A percentile compares a stretch with the other conserved stretches of the same genome.
Conservation (phyloP, 2,797 vertebrate species). For the Rachycentron canadum region DNA sequence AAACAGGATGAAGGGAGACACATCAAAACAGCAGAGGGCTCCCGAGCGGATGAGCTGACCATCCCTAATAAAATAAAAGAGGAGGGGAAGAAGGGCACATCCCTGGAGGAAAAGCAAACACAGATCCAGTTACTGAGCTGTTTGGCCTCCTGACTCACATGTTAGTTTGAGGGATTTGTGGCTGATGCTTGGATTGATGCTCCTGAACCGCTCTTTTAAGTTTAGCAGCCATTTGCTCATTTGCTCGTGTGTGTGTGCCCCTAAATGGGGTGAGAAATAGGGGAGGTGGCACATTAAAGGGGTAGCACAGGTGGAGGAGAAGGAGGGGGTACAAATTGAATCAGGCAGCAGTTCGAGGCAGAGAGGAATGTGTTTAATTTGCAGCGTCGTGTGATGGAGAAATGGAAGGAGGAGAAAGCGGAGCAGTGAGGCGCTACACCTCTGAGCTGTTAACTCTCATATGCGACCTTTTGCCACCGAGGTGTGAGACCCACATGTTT, state of each 20-base stretch:
- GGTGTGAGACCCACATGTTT: conserved; percentile 79
- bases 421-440: conserved; percentile 60
- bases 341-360: conserved; percentile 25
- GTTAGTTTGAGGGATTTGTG: conserved; percentile 60
- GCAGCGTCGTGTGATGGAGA: conserved; percentile 60
- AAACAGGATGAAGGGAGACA: conserved; percentile 76
- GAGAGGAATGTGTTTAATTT: conserved; percentile 66
- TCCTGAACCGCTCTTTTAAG: conserved; percentile 57
- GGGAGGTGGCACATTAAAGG: conserved; percentile 50
- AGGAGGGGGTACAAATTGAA: conserved; percentile 29
- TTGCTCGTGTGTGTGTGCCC: conserved; percentile 24
- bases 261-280: conserved; percentile 40
- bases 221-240: conserved; percentile 61
- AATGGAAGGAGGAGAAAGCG: conserved; percentile 46
- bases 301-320: neutral
- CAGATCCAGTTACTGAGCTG: conserved; percentile 66
- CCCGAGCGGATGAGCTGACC: conserved; percentile 58
- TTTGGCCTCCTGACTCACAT: conserved; percentile 62
- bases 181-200: conserved; percentile 52
- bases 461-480: conserved; percentile 81
- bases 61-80: conserved; percentile 55
- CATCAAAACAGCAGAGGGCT: conserved; percentile 66
- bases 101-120: conserved; percentile 71
- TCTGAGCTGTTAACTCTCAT: conserved; percentile 77
- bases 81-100: conserved; percentile 37